Conservation (phyloP, 2,888 invertebrate species). For the Chouioia cunea region DNA sequence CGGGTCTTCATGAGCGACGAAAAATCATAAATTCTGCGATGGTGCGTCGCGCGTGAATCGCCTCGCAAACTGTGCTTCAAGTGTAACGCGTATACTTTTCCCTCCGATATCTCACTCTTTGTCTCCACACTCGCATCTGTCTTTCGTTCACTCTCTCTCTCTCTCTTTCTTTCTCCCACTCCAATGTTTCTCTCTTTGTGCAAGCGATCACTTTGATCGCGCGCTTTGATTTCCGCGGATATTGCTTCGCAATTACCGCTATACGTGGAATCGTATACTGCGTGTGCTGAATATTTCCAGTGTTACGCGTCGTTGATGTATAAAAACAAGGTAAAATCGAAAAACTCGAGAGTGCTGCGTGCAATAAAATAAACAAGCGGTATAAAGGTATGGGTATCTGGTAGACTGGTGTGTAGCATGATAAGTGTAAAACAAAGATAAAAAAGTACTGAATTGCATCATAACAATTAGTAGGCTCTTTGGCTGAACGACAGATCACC, state of each 20-base stretch:
- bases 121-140: constrained; percentile 9
- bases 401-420: not conserved
- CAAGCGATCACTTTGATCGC: not conserved
- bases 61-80: constrained; percentile 33
- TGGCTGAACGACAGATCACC: constrained; percentile 30
- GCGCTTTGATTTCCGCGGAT: not conserved
- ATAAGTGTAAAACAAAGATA: constrained; percentile 24
- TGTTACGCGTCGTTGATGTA: not conserved
- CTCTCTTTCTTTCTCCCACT: constrained; percentile 20
- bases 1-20: not conserved
- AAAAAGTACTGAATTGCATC: constrained; percentile 23
- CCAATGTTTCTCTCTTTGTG: constrained; percentile 1
- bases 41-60: constrained; percentile 49
- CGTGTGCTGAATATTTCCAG: constrained; percentile 2
- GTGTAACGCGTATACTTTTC: constrained; percentile 43
- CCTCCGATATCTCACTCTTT: constrained; percentile 41
- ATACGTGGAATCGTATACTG: not conserved
- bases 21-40: constrained; percentile 49
- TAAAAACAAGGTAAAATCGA: too few species aligned
- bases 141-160: constrained; percentile 10
- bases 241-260: not conserved
- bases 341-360: too few species aligned
- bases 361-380: constrained; percentile 11
- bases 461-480: constrained; percentile 30
- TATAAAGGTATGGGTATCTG: not conserved